These are phyloP conservation scores for Clupea harengus DNA, from an alignment of 2,113 vertebrate species.

Conservation along the genomic window DNA sequence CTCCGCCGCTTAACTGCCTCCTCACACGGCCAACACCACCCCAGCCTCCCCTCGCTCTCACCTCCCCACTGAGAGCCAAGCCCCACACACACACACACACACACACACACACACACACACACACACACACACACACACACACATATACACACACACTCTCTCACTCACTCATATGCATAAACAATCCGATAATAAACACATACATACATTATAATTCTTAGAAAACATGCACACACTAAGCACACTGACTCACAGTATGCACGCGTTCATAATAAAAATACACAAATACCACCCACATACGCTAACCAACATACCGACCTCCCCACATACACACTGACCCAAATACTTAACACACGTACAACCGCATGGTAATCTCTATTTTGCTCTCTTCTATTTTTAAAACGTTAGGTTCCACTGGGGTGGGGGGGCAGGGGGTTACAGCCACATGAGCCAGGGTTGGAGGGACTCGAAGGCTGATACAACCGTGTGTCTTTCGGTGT, in stretches of 20 bases:
- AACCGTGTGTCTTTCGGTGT: too few relatives aligned
- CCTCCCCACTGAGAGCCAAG: not conserved
- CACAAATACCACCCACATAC: not conserved
- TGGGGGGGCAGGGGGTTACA: too few relatives aligned
- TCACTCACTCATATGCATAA: not conserved
- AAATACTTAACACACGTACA: too few relatives aligned
- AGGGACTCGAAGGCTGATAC: too few relatives aligned
- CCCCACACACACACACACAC: conserved; percentile 35
- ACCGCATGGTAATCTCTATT: too few relatives aligned
- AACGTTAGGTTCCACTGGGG: too few relatives aligned
- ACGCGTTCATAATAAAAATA: not conserved
- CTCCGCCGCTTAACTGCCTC: not conserved
- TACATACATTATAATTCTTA: not conserved
- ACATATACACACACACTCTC: conserved; percentile 24
- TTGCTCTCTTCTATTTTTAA: too few relatives aligned
- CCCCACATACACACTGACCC: conserved; percentile 9
- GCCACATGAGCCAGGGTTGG: too few relatives aligned
- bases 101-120: not conserved
- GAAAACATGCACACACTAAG: too few relatives aligned
- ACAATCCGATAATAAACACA: not conserved
- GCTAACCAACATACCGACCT: not conserved
- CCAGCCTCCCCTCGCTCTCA: not conserved
- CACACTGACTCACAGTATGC: not conserved
- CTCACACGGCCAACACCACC: not conserved
- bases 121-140: conserved; percentile 21